phyloP scores from a whole-genome alignment of 1,140 invertebrate genomes.

The Drosophila funebris region DNA sequence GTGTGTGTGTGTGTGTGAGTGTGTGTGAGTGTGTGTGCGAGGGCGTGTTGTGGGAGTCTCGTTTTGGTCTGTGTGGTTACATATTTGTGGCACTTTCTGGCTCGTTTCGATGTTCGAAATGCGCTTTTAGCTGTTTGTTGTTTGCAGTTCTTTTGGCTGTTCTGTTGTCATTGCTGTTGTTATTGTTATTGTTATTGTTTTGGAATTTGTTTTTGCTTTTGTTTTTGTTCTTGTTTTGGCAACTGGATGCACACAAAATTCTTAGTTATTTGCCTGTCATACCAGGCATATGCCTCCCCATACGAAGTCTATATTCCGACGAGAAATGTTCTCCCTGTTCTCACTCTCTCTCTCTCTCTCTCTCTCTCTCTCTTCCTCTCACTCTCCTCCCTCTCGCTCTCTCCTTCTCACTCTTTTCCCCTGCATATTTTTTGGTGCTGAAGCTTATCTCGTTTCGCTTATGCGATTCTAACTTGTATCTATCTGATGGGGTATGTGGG shows the following conservation, averaged over 20 bases:
- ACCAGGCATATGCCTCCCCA: constrained; percentile 10
- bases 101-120: constrained; percentile 76
- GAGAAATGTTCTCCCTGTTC: background rate
- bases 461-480: background rate
- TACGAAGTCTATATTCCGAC: background rate
- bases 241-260: constrained; percentile 64
- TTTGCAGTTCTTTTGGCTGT: constrained; percentile 64
- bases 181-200: constrained; percentile 22
- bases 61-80: constrained; percentile 62
- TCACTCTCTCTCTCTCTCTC: no score
- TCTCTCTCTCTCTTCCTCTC: no score
- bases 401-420: no score
- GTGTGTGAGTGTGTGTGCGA: background rate
- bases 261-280: constrained; percentile 24
- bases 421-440: constrained; percentile 44
- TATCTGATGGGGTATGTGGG: no score
- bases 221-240: constrained; percentile 22
- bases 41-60: constrained; percentile 28
- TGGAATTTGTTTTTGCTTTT: no score
- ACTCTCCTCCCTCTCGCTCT: no score
- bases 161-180: background rate
- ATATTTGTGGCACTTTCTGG: constrained; percentile 67
- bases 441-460: constrained; percentile 54
- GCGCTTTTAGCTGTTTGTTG: constrained; percentile 70
- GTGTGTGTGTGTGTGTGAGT: background rate